A percentile compares a stretch with the other conserved stretches of the same genome.
Evolutionary conservation across 1,140 invertebrate genomes (phyloP).

Genomic region (Cydia pomonella): DNA sequence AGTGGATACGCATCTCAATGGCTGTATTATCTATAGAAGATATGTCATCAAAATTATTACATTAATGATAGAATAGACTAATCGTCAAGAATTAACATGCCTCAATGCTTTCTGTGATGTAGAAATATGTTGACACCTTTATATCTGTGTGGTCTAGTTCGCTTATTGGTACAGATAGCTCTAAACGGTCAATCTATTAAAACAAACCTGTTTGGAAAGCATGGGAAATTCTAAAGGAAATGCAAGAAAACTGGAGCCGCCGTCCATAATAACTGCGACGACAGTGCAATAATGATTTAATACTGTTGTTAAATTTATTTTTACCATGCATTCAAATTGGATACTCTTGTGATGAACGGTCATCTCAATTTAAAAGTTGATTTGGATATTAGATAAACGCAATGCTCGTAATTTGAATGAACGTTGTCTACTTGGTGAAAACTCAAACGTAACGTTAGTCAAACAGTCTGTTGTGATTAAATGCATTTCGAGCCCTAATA

Average conservation of each 20-base stretch:
- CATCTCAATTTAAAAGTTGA: not conserved
- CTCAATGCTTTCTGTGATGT: too few species aligned
- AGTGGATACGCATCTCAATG: too few species aligned
- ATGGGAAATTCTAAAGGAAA: conserved; percentile 47
- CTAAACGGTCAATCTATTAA: conserved; percentile 32
- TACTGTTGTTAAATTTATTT: conserved; percentile 34
- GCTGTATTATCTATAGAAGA: too few species aligned
- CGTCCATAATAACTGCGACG: not conserved
- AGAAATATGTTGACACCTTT: too few species aligned
- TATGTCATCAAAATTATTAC: too few species aligned
- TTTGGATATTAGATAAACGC: not conserved
- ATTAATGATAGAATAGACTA: not conserved
- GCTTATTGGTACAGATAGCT: conserved; percentile 23
- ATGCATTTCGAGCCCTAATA: too few species aligned
- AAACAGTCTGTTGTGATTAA: too few species aligned
- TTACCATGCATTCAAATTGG: conserved; percentile 10
- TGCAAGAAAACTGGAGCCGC: conserved; percentile 39
- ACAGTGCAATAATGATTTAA: conserved; percentile 5
- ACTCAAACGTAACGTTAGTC: too few species aligned
- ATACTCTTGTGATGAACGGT: not conserved
- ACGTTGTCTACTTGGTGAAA: too few species aligned
- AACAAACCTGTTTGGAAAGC: conserved; percentile 47
- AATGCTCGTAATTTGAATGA: too few species aligned
- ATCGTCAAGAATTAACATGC: not conserved
- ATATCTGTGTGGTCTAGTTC: not conserved